These are phyloP conservation scores for Pycnonotus jocosus DNA, from an alignment of 2,113 vertebrate genomes.

Conservation along the genomic window DNA sequence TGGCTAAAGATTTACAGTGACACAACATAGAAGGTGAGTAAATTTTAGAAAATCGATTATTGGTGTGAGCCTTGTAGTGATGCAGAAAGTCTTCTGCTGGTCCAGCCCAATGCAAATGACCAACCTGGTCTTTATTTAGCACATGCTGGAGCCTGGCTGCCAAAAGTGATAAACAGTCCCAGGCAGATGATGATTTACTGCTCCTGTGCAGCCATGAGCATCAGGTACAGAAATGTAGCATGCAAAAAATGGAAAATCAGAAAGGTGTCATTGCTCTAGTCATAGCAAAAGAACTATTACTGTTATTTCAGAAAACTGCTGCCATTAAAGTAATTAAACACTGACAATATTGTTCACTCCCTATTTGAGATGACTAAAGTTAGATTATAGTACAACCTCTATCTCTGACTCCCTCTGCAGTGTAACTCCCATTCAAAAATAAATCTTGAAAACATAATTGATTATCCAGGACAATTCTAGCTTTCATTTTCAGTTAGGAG, in stretches of 20 bases:
- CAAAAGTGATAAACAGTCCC: background rate
- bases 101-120: background rate
- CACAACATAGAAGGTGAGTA: background rate
- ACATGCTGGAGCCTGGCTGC: background rate
- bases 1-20: background rate
- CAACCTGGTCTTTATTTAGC: background rate
- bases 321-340: background rate
- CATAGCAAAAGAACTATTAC: background rate
- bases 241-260: background rate
- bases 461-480: background rate
- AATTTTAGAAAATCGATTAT: background rate
- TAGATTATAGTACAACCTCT: background rate
- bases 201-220: background rate
- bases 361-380: background rate
- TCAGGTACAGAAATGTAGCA: background rate
- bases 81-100: background rate
- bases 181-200: background rate
- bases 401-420: background rate
- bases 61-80: background rate
- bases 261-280: background rate
- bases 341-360: background rate
- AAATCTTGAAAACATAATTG: conserved; percentile 17
- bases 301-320: background rate
- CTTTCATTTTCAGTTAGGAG: conserved; percentile 32
- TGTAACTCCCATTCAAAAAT: background rate